These are phyloP conservation scores for Marronus borbonicus DNA, from an alignment of 2,888 invertebrate species.

Conservation along the genomic window DNA sequence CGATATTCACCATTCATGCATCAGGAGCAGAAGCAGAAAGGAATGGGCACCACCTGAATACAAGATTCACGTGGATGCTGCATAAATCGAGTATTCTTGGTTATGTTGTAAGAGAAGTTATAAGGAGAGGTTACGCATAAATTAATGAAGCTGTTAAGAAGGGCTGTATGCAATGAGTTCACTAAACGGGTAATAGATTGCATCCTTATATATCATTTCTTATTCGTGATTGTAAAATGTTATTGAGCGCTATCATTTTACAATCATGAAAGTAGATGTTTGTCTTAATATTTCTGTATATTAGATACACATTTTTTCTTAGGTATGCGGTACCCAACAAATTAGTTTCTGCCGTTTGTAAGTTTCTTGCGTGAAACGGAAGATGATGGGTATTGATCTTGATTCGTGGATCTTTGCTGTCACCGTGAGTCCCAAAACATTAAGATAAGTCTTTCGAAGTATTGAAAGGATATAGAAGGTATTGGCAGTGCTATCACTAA, in stretches of 20 bases:
- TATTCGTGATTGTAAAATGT: conserved; percentile 41
- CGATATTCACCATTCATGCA: background rate
- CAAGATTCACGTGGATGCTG: conserved; percentile 46
- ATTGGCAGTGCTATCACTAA: background rate
- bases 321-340: conserved; percentile 28
- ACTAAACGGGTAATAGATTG: conserved; percentile 29
- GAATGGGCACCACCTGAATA: conserved; percentile 40
- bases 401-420: conserved; percentile 7
- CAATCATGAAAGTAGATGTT: conserved; percentile 31
- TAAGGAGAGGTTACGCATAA: conserved; percentile 23
- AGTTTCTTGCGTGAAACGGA: conserved; percentile 20
- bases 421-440: background rate
- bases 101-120: conserved; percentile 21
- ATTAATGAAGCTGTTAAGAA: conserved; percentile 29
- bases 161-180: background rate
- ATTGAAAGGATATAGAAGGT: conserved; percentile 17
- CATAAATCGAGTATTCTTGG: conserved; percentile 11
- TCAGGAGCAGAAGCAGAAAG: conserved; percentile 20
- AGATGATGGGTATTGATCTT: background rate
- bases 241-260: conserved; percentile 30
- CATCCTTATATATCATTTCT: conserved; percentile 10
- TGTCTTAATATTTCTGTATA: conserved; percentile 28
- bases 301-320: conserved; percentile 42
- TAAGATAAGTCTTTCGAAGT: background rate
- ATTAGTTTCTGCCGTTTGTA: conserved; percentile 4